Evolutionary conservation across 2,888 invertebrate species (phyloP), one percentile per base, ranked within the genome.

Genomic region (Apodemia zela): DNA sequence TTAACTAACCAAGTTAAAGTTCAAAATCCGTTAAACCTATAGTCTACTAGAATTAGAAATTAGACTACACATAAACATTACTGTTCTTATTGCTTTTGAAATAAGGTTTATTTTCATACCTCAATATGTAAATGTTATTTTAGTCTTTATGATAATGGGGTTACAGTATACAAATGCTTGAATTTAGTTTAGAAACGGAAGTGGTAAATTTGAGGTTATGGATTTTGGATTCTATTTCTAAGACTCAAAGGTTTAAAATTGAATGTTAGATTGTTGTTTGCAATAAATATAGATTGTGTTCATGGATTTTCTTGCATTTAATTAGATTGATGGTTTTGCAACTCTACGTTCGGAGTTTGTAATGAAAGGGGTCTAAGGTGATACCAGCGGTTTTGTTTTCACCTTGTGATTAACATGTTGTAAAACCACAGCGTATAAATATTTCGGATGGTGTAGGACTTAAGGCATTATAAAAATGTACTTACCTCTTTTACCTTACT

Each of bases 91-190:
- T 33, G 10, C 45, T 35, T 35, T 60, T 5, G 18, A 0, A 29
- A 59, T 63, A 64, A 58, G 61, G 62, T 60, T 13, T 35, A 59
- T 29, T 57, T 57, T 57, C 21, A 15, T 29, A 29, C 25, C 13
- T 8, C 15, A 21, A 63, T 54, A 42, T 67, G 64, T 59, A 25
- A 57, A 70, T 67, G 63, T 65, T 65, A 64, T 60, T 64, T 66
- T 21, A 54, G 25, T 54, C 54, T 54, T 54, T 49, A 61, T 54
- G 47, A 45, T n/a, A 25, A 35, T 35, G 8, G 25, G 3, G 42
- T 58, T 62, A 38, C 17, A 18, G 59, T 59, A 38, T 58, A 65
- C 54, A 66, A 66, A 61, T 59, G 47, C 59, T 25, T 57, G 54
- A 57, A 29, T 57, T 29, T 57, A 25, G 25, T 57, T 57, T 57